A percentile compares a stretch with the other conserved stretches of the same genome.
Conservation (phyloP, 2,888 invertebrate genomes). For the Erpobdella octoculata region DNA sequence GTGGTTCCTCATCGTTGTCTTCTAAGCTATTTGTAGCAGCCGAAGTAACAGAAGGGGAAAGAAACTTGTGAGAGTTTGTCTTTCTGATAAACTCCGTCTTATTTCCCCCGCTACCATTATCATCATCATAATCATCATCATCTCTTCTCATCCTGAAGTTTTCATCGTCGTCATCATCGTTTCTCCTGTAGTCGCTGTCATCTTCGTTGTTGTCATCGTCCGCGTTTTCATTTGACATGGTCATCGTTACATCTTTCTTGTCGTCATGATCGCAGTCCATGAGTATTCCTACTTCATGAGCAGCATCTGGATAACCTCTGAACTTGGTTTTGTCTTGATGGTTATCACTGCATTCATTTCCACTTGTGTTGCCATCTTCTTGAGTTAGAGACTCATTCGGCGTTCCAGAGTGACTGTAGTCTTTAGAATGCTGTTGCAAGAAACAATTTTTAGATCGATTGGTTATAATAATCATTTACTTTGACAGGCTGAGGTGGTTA, state of each 20-base stretch:
- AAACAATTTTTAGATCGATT: too few relatives aligned
- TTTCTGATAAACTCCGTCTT: slow-evolving; percentile 4
- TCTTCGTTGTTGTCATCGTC: slow-evolving; percentile 9
- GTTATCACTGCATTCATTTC: not conserved
- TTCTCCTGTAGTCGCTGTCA: slow-evolving; percentile 11
- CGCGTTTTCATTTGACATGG: not conserved
- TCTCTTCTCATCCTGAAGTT: not conserved
- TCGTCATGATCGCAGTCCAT: not conserved
- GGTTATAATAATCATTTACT: too few relatives aligned
- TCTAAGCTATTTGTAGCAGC: slow-evolving; percentile 1
- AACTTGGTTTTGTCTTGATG: not conserved
- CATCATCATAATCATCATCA: slow-evolving; percentile 4
- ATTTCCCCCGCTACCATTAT: not conserved
- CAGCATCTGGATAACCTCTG: not conserved
- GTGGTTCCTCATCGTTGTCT: slow-evolving; percentile 22
- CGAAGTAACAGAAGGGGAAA: not conserved
- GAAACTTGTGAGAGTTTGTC: slow-evolving; percentile 1
- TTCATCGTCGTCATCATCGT: slow-evolving; percentile 19
- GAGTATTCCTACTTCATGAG: not conserved
- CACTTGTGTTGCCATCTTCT: not conserved
- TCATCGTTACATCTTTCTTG: not conserved
- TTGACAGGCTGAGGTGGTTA: too few relatives aligned
- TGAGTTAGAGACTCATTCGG: not conserved
- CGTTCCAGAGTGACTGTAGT: not conserved
- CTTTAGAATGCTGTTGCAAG: slow-evolving; percentile 1